Evolutionary conservation across 1,140 invertebrate genomes (phyloP).

Genomic region (Chironomus striatipennis): DNA sequence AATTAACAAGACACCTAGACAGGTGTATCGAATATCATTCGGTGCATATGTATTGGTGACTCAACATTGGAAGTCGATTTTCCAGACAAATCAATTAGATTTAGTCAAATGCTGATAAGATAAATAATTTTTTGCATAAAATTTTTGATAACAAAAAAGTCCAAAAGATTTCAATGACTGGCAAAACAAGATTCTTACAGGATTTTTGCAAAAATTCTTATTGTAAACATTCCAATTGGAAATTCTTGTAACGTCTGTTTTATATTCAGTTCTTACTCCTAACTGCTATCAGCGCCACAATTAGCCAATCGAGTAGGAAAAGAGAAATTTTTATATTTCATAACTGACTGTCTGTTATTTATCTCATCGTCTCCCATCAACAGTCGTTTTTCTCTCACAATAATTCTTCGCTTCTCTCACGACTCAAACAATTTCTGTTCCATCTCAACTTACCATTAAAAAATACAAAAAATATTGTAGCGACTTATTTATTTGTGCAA

Average conservation of each 20-base stretch:
- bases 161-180: background rate
- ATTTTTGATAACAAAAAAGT: background rate
- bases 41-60: background rate
- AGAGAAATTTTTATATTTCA: background rate
- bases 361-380: no score
- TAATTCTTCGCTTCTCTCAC: background rate
- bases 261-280: no score
- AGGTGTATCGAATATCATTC: background rate
- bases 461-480: background rate
- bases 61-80: no score
- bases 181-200: background rate
- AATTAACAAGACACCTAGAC: background rate
- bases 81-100: no score
- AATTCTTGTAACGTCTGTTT: no score
- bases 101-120: background rate
- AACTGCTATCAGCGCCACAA: background rate
- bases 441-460: slow-evolving; percentile 4
- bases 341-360: no score
- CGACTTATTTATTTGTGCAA: slow-evolving; percentile 17
- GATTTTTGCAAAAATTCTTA: background rate
- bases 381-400: background rate
- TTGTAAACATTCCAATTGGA: no score
- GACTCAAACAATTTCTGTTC: background rate
- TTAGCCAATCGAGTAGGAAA: background rate
- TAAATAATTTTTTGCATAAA: background rate